Percentiles rank a stretch among this genome's conserved stretches.
Conservation (phyloP, 2,113 vertebrate genomes). For the human region GRCh38 chr1:155465501-155466000, state of each 20-base stretch:
- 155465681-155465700: neutral
- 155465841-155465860: neutral
- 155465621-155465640: neutral
- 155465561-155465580: neutral
- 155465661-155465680: neutral
- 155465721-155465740: neutral
- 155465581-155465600: neutral
- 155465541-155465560: neutral
- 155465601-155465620: slow-evolving; percentile 23
- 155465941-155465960: slow-evolving; percentile 64
- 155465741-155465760: slow-evolving; percentile 46
- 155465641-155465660: neutral
- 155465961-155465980: slow-evolving; percentile 62
- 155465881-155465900: neutral
- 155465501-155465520: neutral
- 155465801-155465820: neutral
- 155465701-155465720: neutral
- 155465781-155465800: neutral
- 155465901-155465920: neutral
- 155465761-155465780: neutral
- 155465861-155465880: neutral
- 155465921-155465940: neutral
- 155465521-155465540: neutral
- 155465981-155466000: slow-evolving; percentile 60
- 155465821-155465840: neutral